Evolutionary conservation across 2,888 invertebrate species (phyloP).

Genomic region (Aphrophora alni): DNA sequence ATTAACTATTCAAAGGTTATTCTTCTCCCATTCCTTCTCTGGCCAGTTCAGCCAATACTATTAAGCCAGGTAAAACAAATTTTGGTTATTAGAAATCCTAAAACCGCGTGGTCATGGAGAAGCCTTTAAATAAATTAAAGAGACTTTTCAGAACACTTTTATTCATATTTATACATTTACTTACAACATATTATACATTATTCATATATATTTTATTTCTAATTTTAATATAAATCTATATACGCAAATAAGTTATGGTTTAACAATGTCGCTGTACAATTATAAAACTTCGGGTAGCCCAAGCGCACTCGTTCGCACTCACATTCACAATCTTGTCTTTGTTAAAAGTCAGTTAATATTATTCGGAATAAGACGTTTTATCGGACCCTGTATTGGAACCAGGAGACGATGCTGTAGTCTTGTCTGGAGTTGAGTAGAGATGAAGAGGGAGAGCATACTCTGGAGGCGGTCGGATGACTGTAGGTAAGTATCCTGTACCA

Average conservation of each 20-base stretch:
- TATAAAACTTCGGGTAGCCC: not conserved
- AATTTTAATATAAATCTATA: slow-evolving; percentile 11
- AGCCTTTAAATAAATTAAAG: too few species aligned
- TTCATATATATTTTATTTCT: not conserved
- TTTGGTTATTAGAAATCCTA: too few species aligned
- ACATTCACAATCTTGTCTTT: not conserved
- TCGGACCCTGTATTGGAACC: slow-evolving; percentile 63
- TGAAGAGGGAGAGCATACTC: slow-evolving; percentile 56
- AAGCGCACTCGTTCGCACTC: not conserved
- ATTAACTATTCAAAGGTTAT: too few species aligned
- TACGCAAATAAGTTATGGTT: slow-evolving; percentile 18
- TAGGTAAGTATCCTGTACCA: slow-evolving; percentile 82
- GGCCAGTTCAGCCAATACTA: too few species aligned
- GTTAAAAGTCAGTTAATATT: not conserved
- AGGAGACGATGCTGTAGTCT: slow-evolving; percentile 59
- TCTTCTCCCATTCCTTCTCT: too few species aligned
- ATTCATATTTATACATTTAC: not conserved
- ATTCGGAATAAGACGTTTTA: slow-evolving; percentile 64
- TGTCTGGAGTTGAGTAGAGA: slow-evolving; percentile 52
- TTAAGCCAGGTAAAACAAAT: too few species aligned
- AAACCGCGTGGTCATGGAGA: too few species aligned
- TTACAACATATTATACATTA: slow-evolving; percentile 2
- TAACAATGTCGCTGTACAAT: slow-evolving; percentile 10
- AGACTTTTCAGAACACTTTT: not conserved
- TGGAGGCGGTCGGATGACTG: slow-evolving; percentile 67